A percentile compares a stretch with the other conserved stretches of the same genome.
Conservation (phyloP, 2,888 invertebrate species). For the Drosophila siamana region DNA sequence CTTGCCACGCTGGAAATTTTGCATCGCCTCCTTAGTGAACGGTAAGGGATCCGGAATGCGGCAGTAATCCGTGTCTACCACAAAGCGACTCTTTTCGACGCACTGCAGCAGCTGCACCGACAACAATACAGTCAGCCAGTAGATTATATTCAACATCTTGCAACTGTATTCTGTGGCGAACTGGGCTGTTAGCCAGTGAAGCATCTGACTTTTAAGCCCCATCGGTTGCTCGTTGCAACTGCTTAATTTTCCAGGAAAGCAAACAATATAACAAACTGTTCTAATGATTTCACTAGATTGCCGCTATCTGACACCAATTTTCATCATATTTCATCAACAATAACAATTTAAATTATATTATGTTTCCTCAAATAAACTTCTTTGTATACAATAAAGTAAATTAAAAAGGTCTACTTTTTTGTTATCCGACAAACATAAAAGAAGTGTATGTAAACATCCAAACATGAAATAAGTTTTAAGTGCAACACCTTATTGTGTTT, state of each 20-base stretch:
- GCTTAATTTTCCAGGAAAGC: background rate
- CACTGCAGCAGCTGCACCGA: background rate
- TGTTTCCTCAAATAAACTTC: too few relatives aligned
- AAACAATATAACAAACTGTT: background rate
- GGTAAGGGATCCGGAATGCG: slow-evolving; percentile 88
- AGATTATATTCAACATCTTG: background rate
- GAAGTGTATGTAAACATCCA: too few relatives aligned
- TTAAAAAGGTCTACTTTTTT: too few relatives aligned
- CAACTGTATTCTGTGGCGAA: background rate
- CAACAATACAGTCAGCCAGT: background rate
- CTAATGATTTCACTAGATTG: background rate
- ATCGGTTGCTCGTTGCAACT: background rate
- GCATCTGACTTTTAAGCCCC: background rate
- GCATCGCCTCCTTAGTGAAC: slow-evolving; percentile 86
- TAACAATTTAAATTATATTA: too few relatives aligned
- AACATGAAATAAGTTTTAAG: too few relatives aligned
- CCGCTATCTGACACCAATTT: background rate
- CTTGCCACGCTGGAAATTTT: slow-evolving; percentile 86
- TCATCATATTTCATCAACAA: background rate
- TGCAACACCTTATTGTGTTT: too few relatives aligned
- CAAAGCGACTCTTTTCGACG: slow-evolving; percentile 47
- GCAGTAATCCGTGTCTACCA: slow-evolving; percentile 87
- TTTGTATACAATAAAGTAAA: too few relatives aligned
- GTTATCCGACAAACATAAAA: too few relatives aligned
- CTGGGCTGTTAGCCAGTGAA: background rate